These are phyloP conservation scores for Scaptomyza hsui DNA, from an alignment of 1,140 invertebrate genomes.

Conservation along the genomic window DNA sequence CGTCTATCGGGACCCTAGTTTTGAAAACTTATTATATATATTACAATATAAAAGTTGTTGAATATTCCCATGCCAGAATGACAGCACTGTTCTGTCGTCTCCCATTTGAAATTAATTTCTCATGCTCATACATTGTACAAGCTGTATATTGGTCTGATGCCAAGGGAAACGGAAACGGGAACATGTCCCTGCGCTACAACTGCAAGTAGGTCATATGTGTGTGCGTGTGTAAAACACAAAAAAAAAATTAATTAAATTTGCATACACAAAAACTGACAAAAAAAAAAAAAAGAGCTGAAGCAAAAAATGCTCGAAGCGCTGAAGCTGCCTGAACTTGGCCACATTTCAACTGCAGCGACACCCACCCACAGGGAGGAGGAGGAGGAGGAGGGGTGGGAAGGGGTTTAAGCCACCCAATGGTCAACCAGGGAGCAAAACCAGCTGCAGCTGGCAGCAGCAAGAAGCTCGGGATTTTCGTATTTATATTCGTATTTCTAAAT, in stretches of 20 bases:
- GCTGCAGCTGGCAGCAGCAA: slow-evolving; percentile 2
- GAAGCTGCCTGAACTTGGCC: slow-evolving; percentile 30
- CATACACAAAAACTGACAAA: slow-evolving; percentile 26
- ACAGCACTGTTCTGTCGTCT: background rate
- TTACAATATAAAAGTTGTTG: too few species aligned
- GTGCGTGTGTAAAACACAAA: background rate
- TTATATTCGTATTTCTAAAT: slow-evolving; percentile 16
- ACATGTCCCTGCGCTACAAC: slow-evolving; percentile 41
- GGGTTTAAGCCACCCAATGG: slow-evolving; percentile 16
- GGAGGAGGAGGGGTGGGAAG: too few species aligned
- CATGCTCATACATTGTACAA: slow-evolving; percentile 4
- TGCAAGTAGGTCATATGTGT: slow-evolving; percentile 52
- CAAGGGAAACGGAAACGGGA: slow-evolving; percentile 15
- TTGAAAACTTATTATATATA: too few species aligned
- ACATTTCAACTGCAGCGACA: slow-evolving; percentile 25
- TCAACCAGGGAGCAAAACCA: slow-evolving; percentile 15
- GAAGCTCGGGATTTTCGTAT: slow-evolving; percentile 21
- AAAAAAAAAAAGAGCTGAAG: background rate
- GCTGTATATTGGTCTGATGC: background rate
- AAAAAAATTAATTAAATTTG: slow-evolving; percentile 51
- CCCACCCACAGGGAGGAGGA: background rate
- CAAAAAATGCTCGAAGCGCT: slow-evolving; percentile 12
- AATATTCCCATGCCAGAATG: too few species aligned
- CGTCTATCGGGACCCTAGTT: too few species aligned
- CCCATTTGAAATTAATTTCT: slow-evolving; percentile 54